Conservation (phyloP, 2,888 invertebrate genomes). For the Drosophila macrospina region DNA sequence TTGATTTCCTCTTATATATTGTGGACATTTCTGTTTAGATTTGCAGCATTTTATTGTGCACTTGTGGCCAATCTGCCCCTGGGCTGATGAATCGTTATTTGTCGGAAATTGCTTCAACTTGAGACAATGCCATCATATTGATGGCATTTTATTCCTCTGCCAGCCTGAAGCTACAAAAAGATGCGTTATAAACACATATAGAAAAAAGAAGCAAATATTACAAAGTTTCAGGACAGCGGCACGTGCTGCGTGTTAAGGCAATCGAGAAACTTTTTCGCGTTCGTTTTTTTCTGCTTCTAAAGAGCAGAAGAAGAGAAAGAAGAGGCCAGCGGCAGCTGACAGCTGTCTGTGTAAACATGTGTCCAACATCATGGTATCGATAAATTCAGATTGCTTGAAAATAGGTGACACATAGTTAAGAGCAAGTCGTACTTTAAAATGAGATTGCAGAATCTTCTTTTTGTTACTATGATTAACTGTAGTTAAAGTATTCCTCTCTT, state of each 20-base stretch:
- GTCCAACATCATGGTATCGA: slow-evolving; percentile 41
- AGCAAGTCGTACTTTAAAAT: not conserved
- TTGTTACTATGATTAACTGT: slow-evolving; percentile 1
- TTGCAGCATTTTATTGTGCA: slow-evolving; percentile 36
- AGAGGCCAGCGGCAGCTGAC: slow-evolving; percentile 53
- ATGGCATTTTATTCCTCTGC: slow-evolving; percentile 33
- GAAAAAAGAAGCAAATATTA: slow-evolving; percentile 19
- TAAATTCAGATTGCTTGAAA: slow-evolving; percentile 19
- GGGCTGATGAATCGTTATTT: slow-evolving; percentile 32
- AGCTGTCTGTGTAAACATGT: slow-evolving; percentile 63
- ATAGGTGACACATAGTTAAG: not conserved
- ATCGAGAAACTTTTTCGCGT: slow-evolving; percentile 44
- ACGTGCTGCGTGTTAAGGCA: slow-evolving; percentile 44
- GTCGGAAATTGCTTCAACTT: slow-evolving; percentile 62
- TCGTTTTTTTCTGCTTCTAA: slow-evolving; percentile 6
- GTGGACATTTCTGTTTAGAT: slow-evolving; percentile 6
- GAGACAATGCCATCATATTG: slow-evolving; percentile 65
- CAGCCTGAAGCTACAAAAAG: slow-evolving; percentile 43
- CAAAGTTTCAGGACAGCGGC: slow-evolving; percentile 34
- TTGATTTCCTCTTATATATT: not conserved
- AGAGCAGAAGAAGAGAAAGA: not conserved
- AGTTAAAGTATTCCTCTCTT: no score
- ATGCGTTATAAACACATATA: slow-evolving; percentile 22
- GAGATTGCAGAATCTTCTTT: not conserved
- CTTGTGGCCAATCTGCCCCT: slow-evolving; percentile 16